phyloP scores from a whole-genome alignment of 2,888 invertebrate genomes.

The Idaea biselata region DNA sequence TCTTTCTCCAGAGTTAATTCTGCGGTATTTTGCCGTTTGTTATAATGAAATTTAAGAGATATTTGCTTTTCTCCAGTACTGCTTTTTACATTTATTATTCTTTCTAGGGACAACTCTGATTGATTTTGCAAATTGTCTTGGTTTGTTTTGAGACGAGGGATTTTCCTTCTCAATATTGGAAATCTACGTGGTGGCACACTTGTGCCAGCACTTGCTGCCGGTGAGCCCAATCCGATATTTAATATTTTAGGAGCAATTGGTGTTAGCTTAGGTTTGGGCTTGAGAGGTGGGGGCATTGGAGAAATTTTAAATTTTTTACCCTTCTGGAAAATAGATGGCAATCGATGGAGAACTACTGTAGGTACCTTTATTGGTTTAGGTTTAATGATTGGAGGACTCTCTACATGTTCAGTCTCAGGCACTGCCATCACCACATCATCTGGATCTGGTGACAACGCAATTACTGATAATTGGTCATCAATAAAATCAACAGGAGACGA shows the following conservation, averaged over 20 bases:
- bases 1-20: no score
- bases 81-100: no score
- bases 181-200: no score
- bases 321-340: background rate
- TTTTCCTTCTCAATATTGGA: no score
- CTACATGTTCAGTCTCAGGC: background rate
- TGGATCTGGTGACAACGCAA: background rate
- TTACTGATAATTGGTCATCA: background rate
- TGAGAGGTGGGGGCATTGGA: background rate
- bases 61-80: no score
- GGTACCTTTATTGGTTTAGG: background rate
- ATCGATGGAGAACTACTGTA: background rate
- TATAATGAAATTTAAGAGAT: no score
- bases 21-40: no score
- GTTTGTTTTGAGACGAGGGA: no score
- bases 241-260: background rate
- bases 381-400: background rate
- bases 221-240: background rate
- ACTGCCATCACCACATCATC: background rate
- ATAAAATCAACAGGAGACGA: background rate
- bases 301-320: background rate
- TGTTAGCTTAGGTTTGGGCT: background rate
- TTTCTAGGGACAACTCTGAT: no score
- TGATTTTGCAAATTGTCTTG: no score
- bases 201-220: no score